phyloP scores from a whole-genome alignment of 2,888 invertebrate genomes.

The Spilarctia lutea region DNA sequence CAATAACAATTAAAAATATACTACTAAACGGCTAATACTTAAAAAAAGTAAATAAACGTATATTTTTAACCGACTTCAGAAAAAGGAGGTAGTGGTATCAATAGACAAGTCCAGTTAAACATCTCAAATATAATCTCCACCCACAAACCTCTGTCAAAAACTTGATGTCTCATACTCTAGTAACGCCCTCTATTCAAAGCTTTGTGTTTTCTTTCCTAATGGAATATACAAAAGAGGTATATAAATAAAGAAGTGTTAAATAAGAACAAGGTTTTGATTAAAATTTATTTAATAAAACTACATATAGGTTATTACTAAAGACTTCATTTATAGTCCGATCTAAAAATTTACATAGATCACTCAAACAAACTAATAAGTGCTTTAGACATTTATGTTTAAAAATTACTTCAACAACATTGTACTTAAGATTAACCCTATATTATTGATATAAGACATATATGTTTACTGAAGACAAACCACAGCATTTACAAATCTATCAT shows the following conservation, averaged over 20 bases:
- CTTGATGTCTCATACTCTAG: no score
- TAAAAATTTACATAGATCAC: slow-evolving; percentile 76
- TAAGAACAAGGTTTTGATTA: slow-evolving; percentile 64
- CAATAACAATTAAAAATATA: no score
- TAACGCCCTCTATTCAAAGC: no score
- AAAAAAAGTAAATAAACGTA: no score
- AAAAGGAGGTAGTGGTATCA: no score
- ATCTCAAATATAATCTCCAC: no score
- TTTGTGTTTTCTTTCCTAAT: no score
- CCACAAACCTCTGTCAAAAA: no score
- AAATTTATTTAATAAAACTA: slow-evolving; percentile 84
- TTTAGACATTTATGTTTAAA: slow-evolving; percentile 71
- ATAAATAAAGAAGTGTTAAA: slow-evolving; percentile 45
- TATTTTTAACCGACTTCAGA: no score
- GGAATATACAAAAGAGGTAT: neutral
- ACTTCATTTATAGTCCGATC: slow-evolving; percentile 73
- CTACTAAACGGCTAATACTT: no score
- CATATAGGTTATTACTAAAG: slow-evolving; percentile 78
- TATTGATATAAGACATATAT: slow-evolving; percentile 68
- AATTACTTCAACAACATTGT: slow-evolving; percentile 83
- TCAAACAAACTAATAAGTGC: slow-evolving; percentile 79
- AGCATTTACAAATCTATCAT: slow-evolving; percentile 46
- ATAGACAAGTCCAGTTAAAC: no score
- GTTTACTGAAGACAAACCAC: slow-evolving; percentile 41
- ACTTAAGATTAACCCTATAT: slow-evolving; percentile 80